Base-by-base conservation (phyloP, 2,888 invertebrate genomes). In the Hyppa rectilinea region DNA sequence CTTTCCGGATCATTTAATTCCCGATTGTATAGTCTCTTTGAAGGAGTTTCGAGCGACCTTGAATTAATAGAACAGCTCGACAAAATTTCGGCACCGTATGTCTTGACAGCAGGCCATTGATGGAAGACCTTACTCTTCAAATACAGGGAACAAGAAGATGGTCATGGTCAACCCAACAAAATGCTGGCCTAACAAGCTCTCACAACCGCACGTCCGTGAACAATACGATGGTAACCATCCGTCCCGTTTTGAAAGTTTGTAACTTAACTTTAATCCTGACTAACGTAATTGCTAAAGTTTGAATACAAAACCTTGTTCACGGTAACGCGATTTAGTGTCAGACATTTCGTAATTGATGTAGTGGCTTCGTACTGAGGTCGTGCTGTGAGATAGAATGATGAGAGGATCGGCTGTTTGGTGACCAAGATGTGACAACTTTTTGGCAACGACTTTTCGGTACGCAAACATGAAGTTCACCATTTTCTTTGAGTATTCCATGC, bases 231-330 rank as follows among this genome's bases (percentile, higher is more conserved):
- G 90, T 87, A 90, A 87, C 93, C 91, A 92, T 94, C 88, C 89
- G 89, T 94, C 91, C 92, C 90, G 90, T 93, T 94, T 94, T 92
- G 93, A 91, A 94, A 94, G 90, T 94, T 94, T 83, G 86, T 87
- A 89, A 88, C 90, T 89, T 87, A 92, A 93, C 94, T 94, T 94
- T 92, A 94, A 94, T 94, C 94, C 93, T 90, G 92, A 91, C 92
- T 92, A 92, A 92, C 93, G 94, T 94, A 94, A 95, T 95, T 95
- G 94, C 94, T 86, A 91, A 95, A 95, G 94, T 95, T 95, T 79
- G 91, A 90, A 93, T 91, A 94, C 94, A 92, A 92, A 93, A 92
- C 92, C 93, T 92, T 93, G 94, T 93, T 94, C 91, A 88, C 91
- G 90, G 89, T 60, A 88, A 88, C 90, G 88, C 92, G 91, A 93